Base-by-base conservation (phyloP, 2,113 vertebrate species). In the Cyprinodon tularosa region DNA sequence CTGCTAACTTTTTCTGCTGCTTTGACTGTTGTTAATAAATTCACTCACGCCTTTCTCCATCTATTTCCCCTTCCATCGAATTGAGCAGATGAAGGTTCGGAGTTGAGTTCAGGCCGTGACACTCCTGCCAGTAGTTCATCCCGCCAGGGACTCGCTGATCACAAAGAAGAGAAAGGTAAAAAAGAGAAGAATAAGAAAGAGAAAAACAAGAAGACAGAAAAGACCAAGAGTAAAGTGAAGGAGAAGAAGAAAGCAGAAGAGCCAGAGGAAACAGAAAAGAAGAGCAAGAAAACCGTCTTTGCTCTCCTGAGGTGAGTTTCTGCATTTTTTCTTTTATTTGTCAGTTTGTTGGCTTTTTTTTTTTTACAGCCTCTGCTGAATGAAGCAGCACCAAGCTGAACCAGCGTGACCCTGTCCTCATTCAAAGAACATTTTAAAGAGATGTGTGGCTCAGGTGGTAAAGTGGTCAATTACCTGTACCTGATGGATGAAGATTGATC, bases 201-300 rank as follows among this genome's bases (percentile, higher is more conserved):
- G 38, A 98, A 98, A 89, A 64, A 22, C 0, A 96, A 95, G 87
- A 96, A 96, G 62, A 97, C 96, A 72, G 95, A 95, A 38, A 96
- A 97, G 90, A 95, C 91, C 77, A 97, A 96, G 64, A 93, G 85
- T 62, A 98, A 97, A 77, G 87, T 80, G 17, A 98, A 96, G 74
- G 96, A 96, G 71, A 97, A 96, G 81, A 97, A 97, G 92, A 96
- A 91, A 80, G 91, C 93, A 38, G 97, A 96, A 65, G 96, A 97
- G 72, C 92, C 80, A 4, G 96, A 97, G 78, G 97, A 98, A 45
- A 89, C 90, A 0, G 97, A 97, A 70, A 97, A 95, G 90, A 98
- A 96, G 92, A 95, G 92, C 29, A 97, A 97, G 91, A 98, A 95
- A 92, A 97, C 95, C 65, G 96, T 96, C 14, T 96, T 99, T 14